Evolutionary conservation across 2,113 vertebrate species (phyloP).

Genomic region (Macquaria australasica): DNA sequence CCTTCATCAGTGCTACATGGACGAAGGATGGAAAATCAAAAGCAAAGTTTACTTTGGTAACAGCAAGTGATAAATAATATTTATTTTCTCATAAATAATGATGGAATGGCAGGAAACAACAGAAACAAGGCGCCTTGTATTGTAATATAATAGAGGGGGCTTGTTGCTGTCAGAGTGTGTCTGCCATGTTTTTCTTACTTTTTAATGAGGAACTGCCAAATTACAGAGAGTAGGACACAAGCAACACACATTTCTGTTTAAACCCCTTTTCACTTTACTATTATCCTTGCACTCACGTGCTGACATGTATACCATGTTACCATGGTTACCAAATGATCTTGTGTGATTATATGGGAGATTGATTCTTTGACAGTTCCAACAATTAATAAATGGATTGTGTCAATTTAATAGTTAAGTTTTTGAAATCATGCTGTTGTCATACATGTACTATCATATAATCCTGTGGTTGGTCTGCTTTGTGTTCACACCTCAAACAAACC

Average conservation of each 20-base stretch:
- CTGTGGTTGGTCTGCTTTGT: neutral
- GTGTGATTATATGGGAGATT: neutral
- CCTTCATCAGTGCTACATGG: neutral
- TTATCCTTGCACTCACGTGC: too few species aligned
- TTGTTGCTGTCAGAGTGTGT: neutral
- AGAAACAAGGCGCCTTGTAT: too few species aligned
- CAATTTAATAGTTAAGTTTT: neutral
- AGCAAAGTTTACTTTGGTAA: neutral
- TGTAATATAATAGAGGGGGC: too few species aligned
- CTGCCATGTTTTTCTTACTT: neutral
- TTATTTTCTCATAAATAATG: neutral
- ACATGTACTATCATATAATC: neutral
- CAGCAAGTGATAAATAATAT: neutral
- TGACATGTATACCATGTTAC: neutral
- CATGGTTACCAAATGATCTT: neutral
- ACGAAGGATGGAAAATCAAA: neutral
- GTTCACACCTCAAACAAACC: neutral
- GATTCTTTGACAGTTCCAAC: neutral
- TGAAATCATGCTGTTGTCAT: neutral
- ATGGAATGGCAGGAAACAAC: neutral
- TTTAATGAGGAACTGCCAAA: neutral
- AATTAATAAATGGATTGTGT: neutral
- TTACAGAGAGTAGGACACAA: neutral
- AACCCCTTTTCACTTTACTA: neutral
- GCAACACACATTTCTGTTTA: neutral